Conservation (phyloP, 2,113 vertebrate genomes). For the Rhinoderma darwinii region DNA sequence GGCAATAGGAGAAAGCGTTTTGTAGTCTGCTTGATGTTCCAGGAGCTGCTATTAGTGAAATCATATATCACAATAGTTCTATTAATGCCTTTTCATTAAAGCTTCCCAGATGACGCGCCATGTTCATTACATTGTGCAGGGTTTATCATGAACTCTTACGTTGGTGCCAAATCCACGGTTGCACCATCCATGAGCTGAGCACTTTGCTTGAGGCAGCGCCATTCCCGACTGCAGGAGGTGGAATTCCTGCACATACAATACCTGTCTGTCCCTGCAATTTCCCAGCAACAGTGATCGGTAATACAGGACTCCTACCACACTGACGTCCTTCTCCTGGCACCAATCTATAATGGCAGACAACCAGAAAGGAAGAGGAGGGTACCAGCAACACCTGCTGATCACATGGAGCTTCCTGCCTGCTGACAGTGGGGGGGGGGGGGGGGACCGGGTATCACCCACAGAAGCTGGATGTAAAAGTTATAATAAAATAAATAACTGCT, state of each 20-base stretch:
- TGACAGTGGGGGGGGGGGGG: neutral
- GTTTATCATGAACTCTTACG: neutral
- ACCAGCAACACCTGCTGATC: neutral
- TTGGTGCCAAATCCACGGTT: neutral
- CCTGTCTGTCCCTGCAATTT: too few relatives aligned
- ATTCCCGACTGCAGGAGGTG: neutral
- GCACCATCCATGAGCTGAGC: neutral
- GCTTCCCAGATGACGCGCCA: neutral
- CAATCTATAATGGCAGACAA: too few relatives aligned
- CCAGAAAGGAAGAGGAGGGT: neutral
- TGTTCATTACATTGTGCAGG: neutral
- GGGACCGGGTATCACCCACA: neutral
- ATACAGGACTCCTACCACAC: too few relatives aligned
- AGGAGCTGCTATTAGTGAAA: neutral
- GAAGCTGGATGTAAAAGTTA: too few relatives aligned
- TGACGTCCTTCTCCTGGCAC: too few relatives aligned
- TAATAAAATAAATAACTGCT: too few relatives aligned
- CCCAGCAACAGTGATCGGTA: too few relatives aligned
- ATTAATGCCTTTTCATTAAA: conserved; percentile 33
- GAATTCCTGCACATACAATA: neutral
- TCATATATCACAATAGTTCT: conserved; percentile 16
- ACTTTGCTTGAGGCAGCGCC: neutral
- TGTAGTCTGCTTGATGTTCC: conserved; percentile 14
- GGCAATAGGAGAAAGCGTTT: conserved; percentile 8
- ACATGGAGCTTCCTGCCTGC: neutral